These are phyloP conservation scores for Plagodis dolabraria DNA, from an alignment of 2,888 invertebrate species.

Conservation along the genomic window DNA sequence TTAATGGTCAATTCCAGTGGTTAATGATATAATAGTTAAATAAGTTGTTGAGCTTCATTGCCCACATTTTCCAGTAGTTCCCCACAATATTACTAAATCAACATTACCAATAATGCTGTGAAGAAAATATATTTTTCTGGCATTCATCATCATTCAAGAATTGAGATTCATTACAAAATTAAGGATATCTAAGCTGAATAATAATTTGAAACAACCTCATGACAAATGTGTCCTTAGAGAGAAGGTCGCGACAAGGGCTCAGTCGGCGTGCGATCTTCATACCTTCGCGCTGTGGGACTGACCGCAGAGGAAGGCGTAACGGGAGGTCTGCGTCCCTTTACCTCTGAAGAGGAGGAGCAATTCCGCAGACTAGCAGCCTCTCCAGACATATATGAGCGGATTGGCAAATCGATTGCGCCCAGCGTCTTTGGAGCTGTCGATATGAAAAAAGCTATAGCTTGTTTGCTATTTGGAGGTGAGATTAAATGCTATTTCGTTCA, in stretches of 20 bases:
- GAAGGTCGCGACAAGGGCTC: conserved; percentile 91
- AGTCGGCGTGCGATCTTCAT: conserved; percentile 97
- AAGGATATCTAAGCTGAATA: no score
- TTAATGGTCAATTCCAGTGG: no score
- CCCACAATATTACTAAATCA: no score
- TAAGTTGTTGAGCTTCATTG: no score
- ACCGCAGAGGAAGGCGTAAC: conserved; percentile 92
- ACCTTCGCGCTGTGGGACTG: conserved; percentile 97
- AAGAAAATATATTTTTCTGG: no score
- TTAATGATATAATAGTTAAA: no score
- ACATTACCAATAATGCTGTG: no score
- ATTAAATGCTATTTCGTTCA: no score
- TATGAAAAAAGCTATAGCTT: conserved; percentile 98
- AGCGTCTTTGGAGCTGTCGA: conserved; percentile 97
- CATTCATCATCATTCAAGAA: no score
- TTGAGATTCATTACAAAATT: no score
- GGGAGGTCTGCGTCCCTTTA: conserved; percentile 85
- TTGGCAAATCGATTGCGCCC: conserved; percentile 96
- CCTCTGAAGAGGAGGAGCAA: conserved; percentile 85
- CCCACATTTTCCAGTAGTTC: no score
- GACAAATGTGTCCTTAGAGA: conserved; percentile 45
- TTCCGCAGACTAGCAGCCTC: conserved; percentile 93
- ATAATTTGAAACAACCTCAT: no score
- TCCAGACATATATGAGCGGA: conserved; percentile 94
- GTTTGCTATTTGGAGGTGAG: conserved; percentile 95